Conservation (phyloP, 2,113 vertebrate genomes). For the Corythaeola cristata region DNA sequence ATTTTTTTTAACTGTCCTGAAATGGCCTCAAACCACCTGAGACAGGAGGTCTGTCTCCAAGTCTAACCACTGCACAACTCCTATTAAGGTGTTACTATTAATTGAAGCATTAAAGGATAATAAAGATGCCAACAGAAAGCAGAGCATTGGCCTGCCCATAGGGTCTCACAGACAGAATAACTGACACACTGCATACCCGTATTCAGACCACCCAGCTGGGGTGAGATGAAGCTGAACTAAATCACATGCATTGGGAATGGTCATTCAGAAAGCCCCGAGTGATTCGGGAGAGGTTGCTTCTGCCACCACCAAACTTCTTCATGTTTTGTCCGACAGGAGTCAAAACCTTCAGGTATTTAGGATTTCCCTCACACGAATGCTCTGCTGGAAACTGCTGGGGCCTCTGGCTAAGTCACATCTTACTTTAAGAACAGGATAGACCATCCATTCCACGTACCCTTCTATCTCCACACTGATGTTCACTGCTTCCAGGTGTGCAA, state of each 20-base stretch:
- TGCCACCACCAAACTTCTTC: background rate
- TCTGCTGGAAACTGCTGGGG: background rate
- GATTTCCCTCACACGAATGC: background rate
- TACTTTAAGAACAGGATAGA: background rate
- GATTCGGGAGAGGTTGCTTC: background rate
- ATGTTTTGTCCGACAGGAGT: background rate
- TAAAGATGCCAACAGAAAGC: background rate
- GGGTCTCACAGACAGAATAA: background rate
- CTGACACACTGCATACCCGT: background rate
- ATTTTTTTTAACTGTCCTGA: background rate
- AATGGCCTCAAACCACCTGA: background rate
- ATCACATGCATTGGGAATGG: background rate
- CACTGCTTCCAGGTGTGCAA: background rate
- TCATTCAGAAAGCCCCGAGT: background rate
- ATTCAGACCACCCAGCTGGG: background rate
- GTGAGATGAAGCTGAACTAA: background rate
- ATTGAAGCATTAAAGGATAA: background rate
- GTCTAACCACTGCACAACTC: background rate
- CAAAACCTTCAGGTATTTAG: background rate
- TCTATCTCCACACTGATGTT: background rate
- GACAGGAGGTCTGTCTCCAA: background rate
- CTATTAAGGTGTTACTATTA: background rate
- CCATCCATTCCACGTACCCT: background rate
- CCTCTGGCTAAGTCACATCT: background rate
- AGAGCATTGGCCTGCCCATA: no score